Percentiles rank a stretch among this genome's conserved stretches.
Evolutionary conservation across 2,888 invertebrate species (phyloP).

Genomic region (Herminia tarsipennalis): DNA sequence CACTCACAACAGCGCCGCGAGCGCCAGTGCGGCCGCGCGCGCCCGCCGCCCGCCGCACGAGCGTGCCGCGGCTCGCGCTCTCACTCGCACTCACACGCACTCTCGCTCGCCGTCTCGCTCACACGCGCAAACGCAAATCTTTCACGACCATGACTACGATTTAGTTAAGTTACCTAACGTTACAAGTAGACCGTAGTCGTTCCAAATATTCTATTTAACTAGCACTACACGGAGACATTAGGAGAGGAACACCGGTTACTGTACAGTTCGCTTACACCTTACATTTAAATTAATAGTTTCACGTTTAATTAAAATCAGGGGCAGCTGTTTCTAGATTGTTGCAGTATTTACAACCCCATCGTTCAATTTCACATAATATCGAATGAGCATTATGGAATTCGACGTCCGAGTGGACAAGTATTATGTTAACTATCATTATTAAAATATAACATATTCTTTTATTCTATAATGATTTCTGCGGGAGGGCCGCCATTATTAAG

Average conservation of each 20-base stretch:
- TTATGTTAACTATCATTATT: conserved; percentile 72
- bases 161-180: conserved; percentile 68
- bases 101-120: no score
- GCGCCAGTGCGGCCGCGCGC: conserved; percentile 1
- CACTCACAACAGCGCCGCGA: conserved; percentile 64
- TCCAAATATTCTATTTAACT: conserved; percentile 71
- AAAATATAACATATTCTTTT: conserved; percentile 78
- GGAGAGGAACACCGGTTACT: conserved; percentile 84
- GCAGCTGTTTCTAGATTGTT: conserved; percentile 61
- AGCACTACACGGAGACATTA: conserved; percentile 79
- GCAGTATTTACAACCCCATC: conserved; percentile 77
- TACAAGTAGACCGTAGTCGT: conserved; percentile 69
- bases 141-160: conserved; percentile 60
- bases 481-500: conserved; percentile 75
- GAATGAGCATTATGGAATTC: conserved; percentile 79
- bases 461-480: conserved; percentile 68
- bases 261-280: conserved; percentile 76
- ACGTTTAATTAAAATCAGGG: conserved; percentile 73
- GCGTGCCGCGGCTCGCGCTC: conserved; percentile 35
- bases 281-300: conserved; percentile 68
- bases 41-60: conserved; percentile 8
- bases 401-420: conserved; percentile 70
- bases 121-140: conserved; percentile 57
- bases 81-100: no score
- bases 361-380: conserved; percentile 61